A percentile compares a stretch with the other conserved stretches of the same genome.
Evolutionary conservation across 2,797 vertebrate genomes (phyloP).

Genomic region (Natrix natrix): DNA sequence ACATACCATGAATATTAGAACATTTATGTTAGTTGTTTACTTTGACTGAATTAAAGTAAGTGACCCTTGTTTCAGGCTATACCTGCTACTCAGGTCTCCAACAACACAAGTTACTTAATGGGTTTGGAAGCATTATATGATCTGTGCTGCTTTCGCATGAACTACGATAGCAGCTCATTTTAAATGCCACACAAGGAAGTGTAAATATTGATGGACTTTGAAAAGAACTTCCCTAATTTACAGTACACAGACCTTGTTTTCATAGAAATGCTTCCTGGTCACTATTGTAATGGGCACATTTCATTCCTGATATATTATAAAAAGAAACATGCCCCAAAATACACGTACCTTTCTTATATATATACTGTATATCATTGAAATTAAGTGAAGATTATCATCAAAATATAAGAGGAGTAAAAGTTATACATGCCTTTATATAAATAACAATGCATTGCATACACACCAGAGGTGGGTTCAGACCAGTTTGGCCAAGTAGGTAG

Average conservation of each 20-base stretch:
- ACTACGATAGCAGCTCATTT: constrained; percentile 50
- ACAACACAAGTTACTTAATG: constrained; percentile 24
- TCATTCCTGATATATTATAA: constrained; percentile 5
- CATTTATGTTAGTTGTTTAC: neutral
- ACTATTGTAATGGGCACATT: constrained; percentile 19
- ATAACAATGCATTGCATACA: neutral
- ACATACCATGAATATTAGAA: neutral
- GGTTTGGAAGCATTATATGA: constrained; percentile 57
- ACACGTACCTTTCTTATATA: neutral
- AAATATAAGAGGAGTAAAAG: neutral
- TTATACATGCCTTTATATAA: neutral
- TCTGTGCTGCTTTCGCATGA: constrained; percentile 53
- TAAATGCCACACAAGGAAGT: constrained; percentile 58
- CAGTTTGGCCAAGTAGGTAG: no score
- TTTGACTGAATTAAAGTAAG: constrained; percentile 41
- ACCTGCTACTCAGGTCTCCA: constrained; percentile 28
- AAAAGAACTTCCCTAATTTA: constrained; percentile 53
- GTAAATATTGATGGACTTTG: constrained; percentile 56
- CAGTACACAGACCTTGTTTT: constrained; percentile 67
- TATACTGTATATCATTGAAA: neutral
- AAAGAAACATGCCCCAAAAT: neutral
- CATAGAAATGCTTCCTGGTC: constrained; percentile 62
- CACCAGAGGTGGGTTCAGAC: neutral
- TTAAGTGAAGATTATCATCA: neutral
- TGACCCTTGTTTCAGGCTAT: constrained; percentile 49